phyloP scores from a whole-genome alignment of 2,888 invertebrate genomes.

The Lasius fuliginosus region DNA sequence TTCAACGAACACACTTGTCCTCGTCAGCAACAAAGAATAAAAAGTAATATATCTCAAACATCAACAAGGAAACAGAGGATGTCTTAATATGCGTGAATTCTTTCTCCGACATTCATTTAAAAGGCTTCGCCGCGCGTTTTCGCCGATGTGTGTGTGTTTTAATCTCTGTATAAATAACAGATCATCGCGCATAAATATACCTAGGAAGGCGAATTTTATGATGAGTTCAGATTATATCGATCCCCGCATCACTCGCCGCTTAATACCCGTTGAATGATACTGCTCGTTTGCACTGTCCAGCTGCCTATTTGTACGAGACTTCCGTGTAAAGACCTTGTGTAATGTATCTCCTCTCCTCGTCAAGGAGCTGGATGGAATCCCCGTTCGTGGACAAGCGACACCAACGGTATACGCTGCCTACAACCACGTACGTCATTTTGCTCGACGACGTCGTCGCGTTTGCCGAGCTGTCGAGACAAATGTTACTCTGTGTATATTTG shows the following conservation, averaged over 20 bases:
- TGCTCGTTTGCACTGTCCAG: slow-evolving; percentile 35
- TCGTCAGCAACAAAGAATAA: neutral
- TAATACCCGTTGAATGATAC: slow-evolving; percentile 19
- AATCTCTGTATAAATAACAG: slow-evolving; percentile 17
- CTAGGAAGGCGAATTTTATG: neutral
- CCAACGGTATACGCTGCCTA: slow-evolving; percentile 79
- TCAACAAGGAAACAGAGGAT: neutral
- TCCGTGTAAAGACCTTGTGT: slow-evolving; percentile 40
- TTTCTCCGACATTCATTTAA: neutral
- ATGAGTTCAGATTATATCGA: slow-evolving; percentile 11
- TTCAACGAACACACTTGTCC: neutral
- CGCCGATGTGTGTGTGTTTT: neutral
- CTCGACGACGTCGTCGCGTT: slow-evolving; percentile 53
- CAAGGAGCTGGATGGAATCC: slow-evolving; percentile 28
- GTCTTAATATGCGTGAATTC: neutral
- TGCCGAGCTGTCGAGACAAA: slow-evolving; percentile 26
- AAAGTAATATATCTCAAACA: neutral
- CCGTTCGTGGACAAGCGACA: slow-evolving; percentile 65
- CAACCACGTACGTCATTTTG: slow-evolving; percentile 78
- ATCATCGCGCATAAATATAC: slow-evolving; percentile 9
- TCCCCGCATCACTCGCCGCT: slow-evolving; percentile 10
- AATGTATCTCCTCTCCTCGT: slow-evolving; percentile 44
- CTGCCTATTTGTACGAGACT: slow-evolving; percentile 30
- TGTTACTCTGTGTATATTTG: slow-evolving; percentile 4
- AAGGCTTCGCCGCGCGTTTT: neutral